Evolutionary conservation across 2,888 invertebrate species (phyloP), one percentile per base, ranked within the genome.

Genomic region (Entomobrya multifasciata): DNA sequence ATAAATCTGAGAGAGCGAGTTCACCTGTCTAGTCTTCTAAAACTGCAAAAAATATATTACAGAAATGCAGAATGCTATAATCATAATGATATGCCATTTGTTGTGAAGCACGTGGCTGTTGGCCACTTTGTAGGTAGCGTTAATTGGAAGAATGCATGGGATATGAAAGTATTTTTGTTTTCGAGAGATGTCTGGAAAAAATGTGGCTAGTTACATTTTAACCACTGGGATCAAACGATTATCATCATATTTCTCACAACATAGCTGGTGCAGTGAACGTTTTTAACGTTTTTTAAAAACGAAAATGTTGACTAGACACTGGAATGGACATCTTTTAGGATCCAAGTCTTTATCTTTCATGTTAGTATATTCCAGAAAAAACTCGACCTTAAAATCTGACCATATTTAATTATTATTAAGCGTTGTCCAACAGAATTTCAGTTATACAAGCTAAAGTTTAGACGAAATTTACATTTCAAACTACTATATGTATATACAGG

Each of bases 1-100:
- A 62, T 62, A 62, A 62, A 62, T 62, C 36, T 62, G 36, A 62
- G n/a, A n/a, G n/a, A n/a, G n/a, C n/a, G n/a, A n/a, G n/a, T 62
- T 27, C 60, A 11, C 13, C 11, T 25, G 11, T 60, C 25, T 20
- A 17, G 5, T 17, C 3, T 15, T 3, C 60, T 36, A 36, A 36
- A 13, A 49, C 49, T 49, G 13, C 13, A 49, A 13, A 36, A 6
- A 36, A 8, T 8, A n/a, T 36, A 36, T 25, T 25, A 22, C 25
- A 60, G 11, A 55, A 60, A 60, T 60, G 60, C 27, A 25, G 55
- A 22, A 1, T 55, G 55, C 55, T 22, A 60, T 60, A 22, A 25
- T 36, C 4, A 60, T 27, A n/a, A n/a, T n/a, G n/a, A n/a, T 13
- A 60, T 60, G 60, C 10, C 52, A 60, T 13, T 6, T 8, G 25